Evolutionary conservation across 2,888 invertebrate genomes (phyloP).

Genomic region (Pandemis heparana): DNA sequence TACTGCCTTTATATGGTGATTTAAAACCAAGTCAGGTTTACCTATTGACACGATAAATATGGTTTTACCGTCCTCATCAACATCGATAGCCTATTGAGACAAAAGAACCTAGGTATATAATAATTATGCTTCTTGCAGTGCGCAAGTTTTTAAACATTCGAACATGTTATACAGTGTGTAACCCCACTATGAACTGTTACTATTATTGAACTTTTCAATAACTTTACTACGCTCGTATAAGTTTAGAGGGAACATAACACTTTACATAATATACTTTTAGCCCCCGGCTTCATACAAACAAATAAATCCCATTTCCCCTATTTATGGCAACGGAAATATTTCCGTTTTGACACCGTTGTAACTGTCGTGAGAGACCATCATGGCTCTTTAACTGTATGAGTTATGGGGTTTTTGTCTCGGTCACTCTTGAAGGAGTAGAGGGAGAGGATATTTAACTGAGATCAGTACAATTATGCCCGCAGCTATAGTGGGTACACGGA

Average conservation of each 20-base stretch:
- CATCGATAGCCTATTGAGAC: no score
- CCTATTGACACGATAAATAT: no score
- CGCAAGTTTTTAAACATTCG: no score
- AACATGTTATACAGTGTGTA: no score
- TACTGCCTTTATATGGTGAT: no score
- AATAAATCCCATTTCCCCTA: constrained; percentile 60
- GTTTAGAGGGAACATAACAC: constrained; percentile 17
- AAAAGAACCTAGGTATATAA: no score
- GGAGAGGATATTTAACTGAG: constrained; percentile 53
- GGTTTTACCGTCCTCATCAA: no score
- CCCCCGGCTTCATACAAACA: constrained; percentile 43
- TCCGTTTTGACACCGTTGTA: constrained; percentile 76
- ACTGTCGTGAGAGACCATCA: constrained; percentile 73
- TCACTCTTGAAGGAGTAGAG: constrained; percentile 49
- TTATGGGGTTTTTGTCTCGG: constrained; percentile 56
- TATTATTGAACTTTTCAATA: constrained; percentile 10
- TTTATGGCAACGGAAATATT: constrained; percentile 63
- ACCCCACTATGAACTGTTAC: no score
- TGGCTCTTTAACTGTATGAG: constrained; percentile 62
- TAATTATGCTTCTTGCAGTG: no score
- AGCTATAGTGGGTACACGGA: constrained; percentile 42
- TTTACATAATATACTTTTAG: constrained; percentile 18
- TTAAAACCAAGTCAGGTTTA: no score
- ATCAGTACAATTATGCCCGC: constrained; percentile 55
- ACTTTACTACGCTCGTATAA: constrained; percentile 20